Percentiles rank a stretch among this genome's conserved stretches.
Conservation (phyloP, 2,888 invertebrate species). For the Byasa hedistus region DNA sequence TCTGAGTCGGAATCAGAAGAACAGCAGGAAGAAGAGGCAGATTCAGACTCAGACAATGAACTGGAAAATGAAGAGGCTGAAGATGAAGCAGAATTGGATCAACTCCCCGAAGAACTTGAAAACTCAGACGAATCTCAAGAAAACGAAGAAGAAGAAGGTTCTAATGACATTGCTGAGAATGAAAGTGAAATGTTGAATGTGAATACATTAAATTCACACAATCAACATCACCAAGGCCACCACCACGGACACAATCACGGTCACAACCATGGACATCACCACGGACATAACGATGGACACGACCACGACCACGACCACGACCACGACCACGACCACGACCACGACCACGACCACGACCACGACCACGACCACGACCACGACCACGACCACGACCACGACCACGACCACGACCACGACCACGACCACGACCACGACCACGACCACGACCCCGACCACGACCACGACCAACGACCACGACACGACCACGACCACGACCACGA, state of each 20-base stretch:
- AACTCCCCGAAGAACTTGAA: conserved; percentile 48
- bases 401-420: conserved; percentile 5
- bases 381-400: background rate
- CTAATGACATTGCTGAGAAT: background rate
- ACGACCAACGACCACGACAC: background rate
- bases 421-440: conserved; percentile 3
- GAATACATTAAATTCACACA: background rate
- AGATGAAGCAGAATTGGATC: conserved; percentile 45
- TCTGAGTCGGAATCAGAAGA: conserved; percentile 35
- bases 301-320: background rate
- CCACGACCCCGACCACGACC: background rate
- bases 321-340: background rate
- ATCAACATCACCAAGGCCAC: background rate
- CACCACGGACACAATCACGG: conserved; percentile 1
- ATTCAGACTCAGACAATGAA: conserved; percentile 32
- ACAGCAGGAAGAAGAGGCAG: conserved; percentile 48
- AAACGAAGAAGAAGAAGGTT: conserved; percentile 27
- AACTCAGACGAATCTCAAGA: conserved; percentile 39
- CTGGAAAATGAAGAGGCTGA: conserved; percentile 36
- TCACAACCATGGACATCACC: conserved; percentile 1
- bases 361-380: background rate
- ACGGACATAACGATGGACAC: background rate
- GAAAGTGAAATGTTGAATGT: conserved; percentile 4
- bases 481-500: conserved; percentile 9
- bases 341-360: background rate